Conservation (phyloP, 2,113 vertebrate genomes). For the Vulpes vulpes region DNA sequence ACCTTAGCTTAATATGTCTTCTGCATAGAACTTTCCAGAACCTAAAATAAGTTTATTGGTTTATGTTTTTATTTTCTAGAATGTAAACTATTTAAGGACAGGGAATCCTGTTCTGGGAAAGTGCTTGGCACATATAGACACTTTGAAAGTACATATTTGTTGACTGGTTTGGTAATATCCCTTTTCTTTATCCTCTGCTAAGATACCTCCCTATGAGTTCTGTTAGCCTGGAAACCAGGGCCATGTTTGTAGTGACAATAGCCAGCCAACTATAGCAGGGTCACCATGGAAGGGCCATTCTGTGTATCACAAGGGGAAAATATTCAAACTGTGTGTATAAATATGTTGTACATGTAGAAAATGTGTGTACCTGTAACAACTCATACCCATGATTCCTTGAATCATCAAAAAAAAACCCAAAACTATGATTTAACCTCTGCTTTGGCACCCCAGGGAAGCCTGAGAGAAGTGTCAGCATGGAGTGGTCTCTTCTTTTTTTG, state of each 20-base stretch:
- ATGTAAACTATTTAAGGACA: neutral
- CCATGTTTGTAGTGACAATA: neutral
- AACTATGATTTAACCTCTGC: neutral
- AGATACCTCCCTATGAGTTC: neutral
- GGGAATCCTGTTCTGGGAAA: conserved; percentile 12
- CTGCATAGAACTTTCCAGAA: neutral
- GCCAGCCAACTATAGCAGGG: neutral
- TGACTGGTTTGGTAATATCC: neutral
- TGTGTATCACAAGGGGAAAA: neutral
- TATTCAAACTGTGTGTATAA: neutral
- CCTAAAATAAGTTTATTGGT: neutral
- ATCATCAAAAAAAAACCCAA: neutral
- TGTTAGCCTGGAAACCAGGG: conserved; percentile 7
- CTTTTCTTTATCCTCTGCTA: neutral
- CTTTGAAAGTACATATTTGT: neutral
- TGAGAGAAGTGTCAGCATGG: neutral
- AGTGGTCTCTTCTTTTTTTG: neutral
- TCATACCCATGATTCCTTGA: neutral
- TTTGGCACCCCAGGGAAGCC: neutral
- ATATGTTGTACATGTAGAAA: neutral
- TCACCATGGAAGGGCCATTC: neutral
- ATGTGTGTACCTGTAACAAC: neutral
- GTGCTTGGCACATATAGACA: neutral
- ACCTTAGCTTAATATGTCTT: neutral
- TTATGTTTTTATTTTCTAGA: conserved; percentile 38